These are phyloP conservation scores for Actinia tenebrosa DNA, from an alignment of 64 coral and sea anemone genomes.

Conservation along the genomic window DNA sequence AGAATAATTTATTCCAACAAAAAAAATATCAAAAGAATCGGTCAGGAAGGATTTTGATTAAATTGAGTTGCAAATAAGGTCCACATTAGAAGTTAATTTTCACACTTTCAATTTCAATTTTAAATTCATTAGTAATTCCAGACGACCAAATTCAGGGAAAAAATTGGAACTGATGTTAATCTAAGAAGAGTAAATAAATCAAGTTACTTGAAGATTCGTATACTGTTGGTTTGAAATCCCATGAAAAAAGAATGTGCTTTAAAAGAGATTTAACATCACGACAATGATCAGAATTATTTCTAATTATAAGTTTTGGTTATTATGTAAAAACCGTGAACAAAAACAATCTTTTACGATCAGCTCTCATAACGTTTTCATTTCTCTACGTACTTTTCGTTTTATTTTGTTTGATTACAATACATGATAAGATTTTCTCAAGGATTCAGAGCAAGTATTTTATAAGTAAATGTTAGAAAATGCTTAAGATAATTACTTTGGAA, in stretches of 20 bases:
- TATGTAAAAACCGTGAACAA: not conserved
- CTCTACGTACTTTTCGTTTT: not conserved
- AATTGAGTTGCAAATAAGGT: not conserved
- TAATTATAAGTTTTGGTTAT: not conserved
- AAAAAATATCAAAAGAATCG: too few relatives aligned
- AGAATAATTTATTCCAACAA: too few relatives aligned
- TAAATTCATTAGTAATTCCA: not conserved
- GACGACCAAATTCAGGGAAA: not conserved
- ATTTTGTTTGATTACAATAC: not conserved
- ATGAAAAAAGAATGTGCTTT: not conserved
- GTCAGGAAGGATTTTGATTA: not conserved
- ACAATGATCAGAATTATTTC: not conserved
- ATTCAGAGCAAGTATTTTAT: not conserved
- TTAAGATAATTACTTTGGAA: not conserved
- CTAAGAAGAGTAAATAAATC: not conserved
- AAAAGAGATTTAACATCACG: not conserved
- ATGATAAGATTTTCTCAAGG: not conserved
- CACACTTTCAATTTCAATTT: not conserved
- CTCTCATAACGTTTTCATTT: not conserved
- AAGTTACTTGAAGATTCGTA: not conserved
- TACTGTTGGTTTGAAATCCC: not conserved
- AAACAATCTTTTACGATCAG: not conserved
- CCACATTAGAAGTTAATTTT: constrained; percentile 1
- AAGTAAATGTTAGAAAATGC: not conserved
- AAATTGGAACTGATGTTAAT: not conserved